Percentiles rank a stretch among this genome's conserved stretches.
Conservation (phyloP, 1,140 invertebrate species). For the Heliconius himera region DNA sequence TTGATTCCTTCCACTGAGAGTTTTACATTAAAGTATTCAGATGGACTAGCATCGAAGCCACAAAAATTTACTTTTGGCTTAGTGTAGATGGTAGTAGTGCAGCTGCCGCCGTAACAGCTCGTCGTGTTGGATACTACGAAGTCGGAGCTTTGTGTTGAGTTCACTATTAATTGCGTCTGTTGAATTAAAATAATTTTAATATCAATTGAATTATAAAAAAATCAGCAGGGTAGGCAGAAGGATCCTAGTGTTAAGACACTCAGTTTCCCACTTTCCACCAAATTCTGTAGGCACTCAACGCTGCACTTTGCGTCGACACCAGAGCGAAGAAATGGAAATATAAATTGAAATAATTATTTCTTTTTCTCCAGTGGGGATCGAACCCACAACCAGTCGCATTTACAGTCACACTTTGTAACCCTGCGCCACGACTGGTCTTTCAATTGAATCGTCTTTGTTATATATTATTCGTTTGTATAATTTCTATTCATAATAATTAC, state of each 20-base stretch:
- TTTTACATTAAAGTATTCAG: constrained; percentile 51
- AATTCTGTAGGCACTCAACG: too few relatives aligned
- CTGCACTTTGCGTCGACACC: too few relatives aligned
- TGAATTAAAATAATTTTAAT: not conserved
- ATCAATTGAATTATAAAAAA: not conserved
- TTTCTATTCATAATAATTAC: too few relatives aligned
- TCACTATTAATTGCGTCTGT: constrained; percentile 42
- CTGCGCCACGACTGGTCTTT: too few relatives aligned
- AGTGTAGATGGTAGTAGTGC: constrained; percentile 43
- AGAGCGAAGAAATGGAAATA: too few relatives aligned
- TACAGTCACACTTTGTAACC: too few relatives aligned
- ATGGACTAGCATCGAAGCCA: constrained; percentile 32
- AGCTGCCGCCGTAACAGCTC: constrained; percentile 23
- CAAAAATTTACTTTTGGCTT: constrained; percentile 50
- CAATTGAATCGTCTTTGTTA: too few relatives aligned
- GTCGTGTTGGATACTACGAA: constrained; percentile 29
- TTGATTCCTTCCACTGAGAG: constrained; percentile 44
- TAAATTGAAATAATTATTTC: too few relatives aligned
- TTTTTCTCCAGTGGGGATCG: too few relatives aligned
- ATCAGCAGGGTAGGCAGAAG: not conserved
- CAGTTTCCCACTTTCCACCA: too few relatives aligned
- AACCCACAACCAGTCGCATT: too few relatives aligned
- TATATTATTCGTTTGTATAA: too few relatives aligned
- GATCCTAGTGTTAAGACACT: not conserved
- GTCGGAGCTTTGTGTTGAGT: constrained; percentile 54